Conservation (phyloP, 1,140 invertebrate species). For the Atta colombica region DNA sequence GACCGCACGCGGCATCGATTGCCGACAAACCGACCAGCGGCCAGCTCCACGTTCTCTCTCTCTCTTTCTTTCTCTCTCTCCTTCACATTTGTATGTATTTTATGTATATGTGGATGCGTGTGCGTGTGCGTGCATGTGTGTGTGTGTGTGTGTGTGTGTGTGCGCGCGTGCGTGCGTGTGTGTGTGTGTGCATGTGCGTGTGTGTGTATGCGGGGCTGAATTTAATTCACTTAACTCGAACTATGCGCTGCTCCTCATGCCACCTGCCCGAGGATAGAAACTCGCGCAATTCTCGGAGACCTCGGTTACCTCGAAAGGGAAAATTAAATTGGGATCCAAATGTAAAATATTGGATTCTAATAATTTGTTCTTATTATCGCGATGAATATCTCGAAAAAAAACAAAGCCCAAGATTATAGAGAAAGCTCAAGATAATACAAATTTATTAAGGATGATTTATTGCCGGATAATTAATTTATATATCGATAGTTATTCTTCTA, state of each 20-base stretch:
- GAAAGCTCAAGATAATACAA: not conserved
- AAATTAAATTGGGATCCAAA: constrained; percentile 39
- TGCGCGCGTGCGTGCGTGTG: no score
- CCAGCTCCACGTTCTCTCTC: not conserved
- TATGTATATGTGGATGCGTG: not conserved
- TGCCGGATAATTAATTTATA: not conserved
- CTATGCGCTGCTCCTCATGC: constrained; percentile 53
- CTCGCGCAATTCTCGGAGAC: constrained; percentile 65
- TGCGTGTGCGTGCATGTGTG: not conserved
- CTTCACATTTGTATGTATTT: not conserved
- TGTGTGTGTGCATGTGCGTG: no score
- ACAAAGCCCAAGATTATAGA: not conserved
- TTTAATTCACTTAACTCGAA: constrained; percentile 81
- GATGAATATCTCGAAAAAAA: not conserved
- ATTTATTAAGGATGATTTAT: not conserved
- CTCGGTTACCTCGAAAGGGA: constrained; percentile 13
- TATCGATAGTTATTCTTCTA: not conserved
- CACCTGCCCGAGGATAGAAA: constrained; percentile 66
- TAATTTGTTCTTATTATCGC: not conserved
- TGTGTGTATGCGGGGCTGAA: constrained; percentile 26
- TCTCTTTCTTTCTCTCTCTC: not conserved
- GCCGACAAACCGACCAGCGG: constrained; percentile 13
- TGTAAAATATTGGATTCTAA: not conserved
- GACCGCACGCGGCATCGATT: constrained; percentile 55
- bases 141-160: not conserved